phyloP scores from a whole-genome alignment of 2,888 invertebrate genomes.

The Eilema sororculum region DNA sequence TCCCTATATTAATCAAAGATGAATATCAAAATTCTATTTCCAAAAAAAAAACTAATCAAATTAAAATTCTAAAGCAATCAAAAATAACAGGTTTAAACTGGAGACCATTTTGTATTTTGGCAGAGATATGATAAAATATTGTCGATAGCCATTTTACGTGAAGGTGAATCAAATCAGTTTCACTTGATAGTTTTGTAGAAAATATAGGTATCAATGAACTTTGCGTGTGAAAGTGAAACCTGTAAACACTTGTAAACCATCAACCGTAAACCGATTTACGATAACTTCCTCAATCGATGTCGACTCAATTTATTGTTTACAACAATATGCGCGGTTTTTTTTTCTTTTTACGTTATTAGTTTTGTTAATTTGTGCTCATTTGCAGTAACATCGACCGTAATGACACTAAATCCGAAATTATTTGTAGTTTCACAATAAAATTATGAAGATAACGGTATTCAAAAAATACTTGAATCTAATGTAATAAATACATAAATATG shows the following conservation, averaged over 20 bases:
- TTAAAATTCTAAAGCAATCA: constrained; percentile 12
- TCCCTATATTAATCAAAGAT: too few species aligned
- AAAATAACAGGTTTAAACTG: background rate
- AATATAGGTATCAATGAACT: constrained; percentile 72
- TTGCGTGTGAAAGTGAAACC: constrained; percentile 58
- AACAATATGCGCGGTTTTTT: constrained; percentile 26
- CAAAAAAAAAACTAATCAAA: background rate
- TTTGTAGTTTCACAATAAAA: background rate
- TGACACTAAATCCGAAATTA: background rate
- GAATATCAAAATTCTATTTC: background rate
- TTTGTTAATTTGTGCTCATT: background rate
- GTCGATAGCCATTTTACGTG: background rate
- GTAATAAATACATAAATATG: background rate
- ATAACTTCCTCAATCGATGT: constrained; percentile 52
- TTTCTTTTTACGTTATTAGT: constrained; percentile 28
- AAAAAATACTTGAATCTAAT: background rate
- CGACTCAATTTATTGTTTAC: constrained; percentile 36
- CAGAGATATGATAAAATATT: background rate
- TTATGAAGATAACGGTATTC: too few species aligned
- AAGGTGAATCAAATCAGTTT: constrained; percentile 34
- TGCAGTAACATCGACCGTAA: background rate
- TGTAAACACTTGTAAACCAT: constrained; percentile 54
- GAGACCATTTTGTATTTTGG: background rate
- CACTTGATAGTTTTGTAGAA: constrained; percentile 59
- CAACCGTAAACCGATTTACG: constrained; percentile 53